Conservation (phyloP, 1,140 invertebrate genomes). For the Drosophila pandora region DNA sequence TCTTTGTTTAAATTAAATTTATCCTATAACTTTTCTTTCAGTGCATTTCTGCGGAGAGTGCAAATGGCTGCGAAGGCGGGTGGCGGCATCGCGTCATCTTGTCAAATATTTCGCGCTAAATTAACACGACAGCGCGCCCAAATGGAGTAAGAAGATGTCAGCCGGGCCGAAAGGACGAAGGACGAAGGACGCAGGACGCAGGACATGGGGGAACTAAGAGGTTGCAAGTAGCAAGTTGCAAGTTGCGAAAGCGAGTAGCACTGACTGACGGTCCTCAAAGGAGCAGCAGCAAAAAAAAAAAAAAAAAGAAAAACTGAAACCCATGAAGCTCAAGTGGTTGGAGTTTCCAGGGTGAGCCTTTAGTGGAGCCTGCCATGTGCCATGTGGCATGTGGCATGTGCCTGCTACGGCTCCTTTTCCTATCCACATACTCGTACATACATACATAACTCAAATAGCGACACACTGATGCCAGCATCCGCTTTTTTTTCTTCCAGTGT, state of each 20-base stretch:
- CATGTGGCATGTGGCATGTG: slow-evolving; percentile 2
- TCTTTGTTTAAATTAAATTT: neutral
- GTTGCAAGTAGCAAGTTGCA: slow-evolving; percentile 30
- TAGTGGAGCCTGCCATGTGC: slow-evolving; percentile 1
- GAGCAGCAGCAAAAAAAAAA: slow-evolving; percentile 26
- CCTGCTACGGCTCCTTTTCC: slow-evolving; percentile 12
- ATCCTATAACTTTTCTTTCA: neutral
- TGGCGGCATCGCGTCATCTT: slow-evolving; percentile 72
- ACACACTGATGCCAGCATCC: slow-evolving; percentile 24
- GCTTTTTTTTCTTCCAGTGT: slow-evolving; percentile 27
- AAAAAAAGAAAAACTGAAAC: slow-evolving; percentile 28
- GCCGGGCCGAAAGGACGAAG: slow-evolving; percentile 44
- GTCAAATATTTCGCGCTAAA: slow-evolving; percentile 81
- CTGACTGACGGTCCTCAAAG: slow-evolving; percentile 48
- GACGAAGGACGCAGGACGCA: slow-evolving; percentile 10
- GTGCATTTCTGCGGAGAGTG: slow-evolving; percentile 8
- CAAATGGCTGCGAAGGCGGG: slow-evolving; percentile 13
- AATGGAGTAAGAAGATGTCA: slow-evolving; percentile 79
- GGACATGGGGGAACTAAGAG: neutral
- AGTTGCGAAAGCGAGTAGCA: slow-evolving; percentile 8
- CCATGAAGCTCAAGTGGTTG: slow-evolving; percentile 56
- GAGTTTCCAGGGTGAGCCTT: neutral
- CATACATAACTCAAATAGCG: slow-evolving; percentile 72
- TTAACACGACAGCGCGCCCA: slow-evolving; percentile 79
- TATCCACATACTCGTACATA: slow-evolving; percentile 53